Base-by-base conservation (phyloP, 1,140 invertebrate genomes). In the Drosophila serrata region DNA sequence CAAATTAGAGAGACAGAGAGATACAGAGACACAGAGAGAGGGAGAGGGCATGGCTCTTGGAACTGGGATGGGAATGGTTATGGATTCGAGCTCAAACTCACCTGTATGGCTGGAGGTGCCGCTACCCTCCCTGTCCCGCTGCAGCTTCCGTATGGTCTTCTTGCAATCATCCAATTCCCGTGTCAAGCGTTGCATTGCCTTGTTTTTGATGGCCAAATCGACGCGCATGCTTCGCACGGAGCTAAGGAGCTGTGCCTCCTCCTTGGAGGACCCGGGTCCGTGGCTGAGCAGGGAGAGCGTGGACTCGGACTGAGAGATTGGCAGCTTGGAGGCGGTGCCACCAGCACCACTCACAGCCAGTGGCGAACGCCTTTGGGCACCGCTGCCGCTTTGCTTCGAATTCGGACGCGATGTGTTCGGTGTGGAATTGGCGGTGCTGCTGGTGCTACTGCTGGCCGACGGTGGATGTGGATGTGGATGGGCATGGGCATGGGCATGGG, bases 211-310 rank as follows among this genome's bases (percentile, higher is more conserved):
- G 8, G 94, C 93, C 40, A 97, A 75, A 86, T 97, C 96, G 0
- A 95, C 88, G 85, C 96, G 96, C 69, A 97, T 93, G 2, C 96
- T 96, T 53, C 96, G 94, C 82, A 97, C 96, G 0, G 96, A 97
- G 0, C 96, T 96, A 13, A 97, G 90, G 9, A 97, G 92, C 93
- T 97, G 96, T 6, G 95, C 94, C 67, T 97, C 96, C 78, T 96
- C 95, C 91, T 96, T 96, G 0, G 79, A 68, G 43, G 53, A 8
- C 1, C 61, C 45, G 9, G 59, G 39, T 5, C 79, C 65, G 31
- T 74, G 53, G 74, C 79, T 55, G 49, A 77, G 79, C 53, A 85
- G 57, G n/a, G 88, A 92, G 13, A 93, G 59, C 7, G 90, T 90
- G 3, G 91, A 91, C 43, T 92, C 92, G 4, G 94, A 90, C 49